Conservation (phyloP, 2,888 invertebrate genomes). For the Drymonia ruficornis region DNA sequence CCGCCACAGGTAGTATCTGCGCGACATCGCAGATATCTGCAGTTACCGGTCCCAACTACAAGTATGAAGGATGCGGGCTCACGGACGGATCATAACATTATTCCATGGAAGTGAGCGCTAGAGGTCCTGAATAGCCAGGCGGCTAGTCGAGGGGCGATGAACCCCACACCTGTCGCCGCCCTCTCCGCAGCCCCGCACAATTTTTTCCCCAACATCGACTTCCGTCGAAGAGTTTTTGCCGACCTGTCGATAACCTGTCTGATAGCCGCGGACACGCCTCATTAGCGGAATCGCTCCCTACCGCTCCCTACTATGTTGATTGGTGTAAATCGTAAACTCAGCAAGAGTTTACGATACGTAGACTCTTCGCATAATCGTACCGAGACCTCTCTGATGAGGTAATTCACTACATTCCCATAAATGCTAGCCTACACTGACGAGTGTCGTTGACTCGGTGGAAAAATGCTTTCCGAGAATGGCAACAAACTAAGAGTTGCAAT, state of each 20-base stretch:
- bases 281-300: conserved; percentile 70
- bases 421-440: conserved; percentile 41
- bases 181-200: conserved; percentile 67
- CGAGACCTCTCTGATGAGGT: conserved; percentile 47
- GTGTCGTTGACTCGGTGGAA: conserved; percentile 58
- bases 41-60: conserved; percentile 53
- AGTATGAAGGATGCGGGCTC: conserved; percentile 44
- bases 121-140: conserved; percentile 53
- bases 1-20: conserved; percentile 24
- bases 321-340: conserved; percentile 54
- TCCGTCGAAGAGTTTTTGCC: conserved; percentile 78
- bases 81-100: conserved; percentile 57
- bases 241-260: conserved; percentile 74
- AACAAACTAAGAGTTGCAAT: conserved; percentile 31
- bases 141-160: conserved; percentile 68
- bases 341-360: no score
- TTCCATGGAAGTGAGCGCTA: conserved; percentile 57
- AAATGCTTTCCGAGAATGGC: conserved; percentile 45
- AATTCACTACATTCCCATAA: conserved; percentile 56
- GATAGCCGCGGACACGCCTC: conserved; percentile 77
- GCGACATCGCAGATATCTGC: conserved; percentile 50
- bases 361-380: conserved; percentile 16
- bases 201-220: conserved; percentile 73
- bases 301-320: conserved; percentile 55
- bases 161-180: conserved; percentile 73